phyloP scores from a whole-genome alignment of 1,140 invertebrate genomes.

The Phenacoccus solenopsis region DNA sequence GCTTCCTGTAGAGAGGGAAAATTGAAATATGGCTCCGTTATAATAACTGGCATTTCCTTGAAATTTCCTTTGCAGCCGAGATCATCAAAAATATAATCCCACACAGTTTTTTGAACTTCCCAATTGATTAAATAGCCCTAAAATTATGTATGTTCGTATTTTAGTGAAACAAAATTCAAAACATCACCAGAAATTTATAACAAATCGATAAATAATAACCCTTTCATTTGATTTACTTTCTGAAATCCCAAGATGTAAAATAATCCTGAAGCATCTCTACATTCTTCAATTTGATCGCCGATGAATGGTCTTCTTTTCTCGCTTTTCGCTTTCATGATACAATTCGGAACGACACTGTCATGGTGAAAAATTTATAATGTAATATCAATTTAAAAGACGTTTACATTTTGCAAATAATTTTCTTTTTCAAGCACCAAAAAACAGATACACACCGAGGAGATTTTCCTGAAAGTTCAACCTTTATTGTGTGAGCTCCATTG shows the following conservation, averaged over 20 bases:
- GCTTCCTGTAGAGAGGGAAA: conserved; percentile 86
- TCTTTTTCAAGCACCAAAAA: too few relatives aligned
- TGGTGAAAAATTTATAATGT: conserved; percentile 19
- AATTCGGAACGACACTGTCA: conserved; percentile 74
- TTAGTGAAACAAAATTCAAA: too few relatives aligned
- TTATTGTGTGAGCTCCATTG: neutral
- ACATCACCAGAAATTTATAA: too few relatives aligned
- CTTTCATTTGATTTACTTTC: conserved; percentile 45
- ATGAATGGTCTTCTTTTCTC: conserved; percentile 86
- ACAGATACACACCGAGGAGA: neutral
- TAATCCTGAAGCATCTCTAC: conserved; percentile 84
- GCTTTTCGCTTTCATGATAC: conserved; percentile 95
- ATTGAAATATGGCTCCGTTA: conserved; percentile 92
- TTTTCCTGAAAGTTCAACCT: neutral
- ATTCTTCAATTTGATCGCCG: conserved; percentile 88
- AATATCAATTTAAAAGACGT: neutral
- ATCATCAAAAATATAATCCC: conserved; percentile 90
- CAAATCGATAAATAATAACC: too few relatives aligned
- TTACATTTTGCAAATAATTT: neutral
- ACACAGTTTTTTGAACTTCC: conserved; percentile 90
- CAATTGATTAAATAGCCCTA: conserved; percentile 86
- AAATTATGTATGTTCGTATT: neutral
- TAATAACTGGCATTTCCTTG: conserved; percentile 63
- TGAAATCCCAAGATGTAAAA: conserved; percentile 92
- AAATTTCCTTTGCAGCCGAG: conserved; percentile 69